These are phyloP conservation scores for Phalacrocorax carbo DNA, from an alignment of 2,113 vertebrate species.

Conservation along the genomic window DNA sequence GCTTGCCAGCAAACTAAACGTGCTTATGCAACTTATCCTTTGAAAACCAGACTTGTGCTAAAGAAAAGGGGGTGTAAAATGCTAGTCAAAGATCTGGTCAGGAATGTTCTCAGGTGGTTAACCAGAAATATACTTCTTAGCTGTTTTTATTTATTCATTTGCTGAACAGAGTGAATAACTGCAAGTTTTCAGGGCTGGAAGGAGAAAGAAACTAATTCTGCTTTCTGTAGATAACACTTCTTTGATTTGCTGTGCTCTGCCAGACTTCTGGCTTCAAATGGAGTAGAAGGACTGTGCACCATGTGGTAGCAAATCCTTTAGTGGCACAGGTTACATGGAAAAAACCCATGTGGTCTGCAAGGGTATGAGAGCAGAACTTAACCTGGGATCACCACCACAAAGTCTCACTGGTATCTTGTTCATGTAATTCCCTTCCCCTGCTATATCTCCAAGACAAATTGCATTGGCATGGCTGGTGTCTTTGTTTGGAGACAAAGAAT, in stretches of 20 bases:
- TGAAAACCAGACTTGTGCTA: neutral
- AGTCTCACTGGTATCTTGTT: neutral
- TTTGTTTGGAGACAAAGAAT: neutral
- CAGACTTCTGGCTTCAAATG: neutral
- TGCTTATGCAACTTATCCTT: neutral
- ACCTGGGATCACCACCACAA: neutral
- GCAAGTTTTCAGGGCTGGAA: neutral
- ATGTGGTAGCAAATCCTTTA: neutral
- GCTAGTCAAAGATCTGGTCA: neutral
- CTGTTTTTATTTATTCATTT: neutral
- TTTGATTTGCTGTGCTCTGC: neutral
- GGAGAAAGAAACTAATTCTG: neutral
- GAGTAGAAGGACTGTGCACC: neutral
- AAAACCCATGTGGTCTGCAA: neutral
- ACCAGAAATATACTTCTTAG: neutral
- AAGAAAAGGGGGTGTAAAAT: neutral
- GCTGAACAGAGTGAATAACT: neutral
- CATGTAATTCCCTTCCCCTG: neutral
- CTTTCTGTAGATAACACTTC: neutral
- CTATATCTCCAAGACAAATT: neutral
- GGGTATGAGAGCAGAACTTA: neutral
- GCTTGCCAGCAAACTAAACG: neutral
- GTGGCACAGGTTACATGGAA: neutral
- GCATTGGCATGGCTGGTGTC: neutral
- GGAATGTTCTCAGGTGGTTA: neutral